Base-by-base conservation (phyloP, 2,888 invertebrate genomes). In the Chaetogeoica ovagalla region DNA sequence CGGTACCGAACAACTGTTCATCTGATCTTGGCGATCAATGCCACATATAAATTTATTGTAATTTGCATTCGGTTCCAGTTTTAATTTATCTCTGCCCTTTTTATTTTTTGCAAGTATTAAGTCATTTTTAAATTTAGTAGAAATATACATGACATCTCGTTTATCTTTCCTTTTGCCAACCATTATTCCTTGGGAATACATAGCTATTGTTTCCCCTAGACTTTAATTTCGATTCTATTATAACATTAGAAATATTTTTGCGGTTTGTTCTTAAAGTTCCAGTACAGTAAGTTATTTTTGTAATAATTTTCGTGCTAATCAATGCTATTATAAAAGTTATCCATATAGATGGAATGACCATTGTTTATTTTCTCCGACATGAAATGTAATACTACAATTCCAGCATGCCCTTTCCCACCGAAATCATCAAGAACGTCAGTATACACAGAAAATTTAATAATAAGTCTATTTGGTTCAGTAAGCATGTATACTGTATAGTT, bases 21-120 rank as follows among this genome's bases (percentile, higher is more conserved):
- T n/a, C n/a, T n/a, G n/a, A n/a, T n/a, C n/a, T n/a, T n/a, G n/a
- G n/a, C n/a, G n/a, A n/a, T n/a, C n/a, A n/a, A n/a, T n/a, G n/a
- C n/a, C n/a, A n/a, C n/a, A n/a, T n/a, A n/a, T n/a, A n/a, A n/a
- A n/a, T n/a, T n/a, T n/a, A n/a, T n/a, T n/a, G n/a, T n/a, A n/a
- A n/a, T n/a, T n/a, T n/a, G n/a, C n/a, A n/a, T n/a, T n/a, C n/a
- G n/a, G n/a, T n/a, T n/a, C n/a, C n/a, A n/a, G n/a, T n/a, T n/a
- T 77, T 17, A 69, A 72, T 63, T 37, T 82, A 82, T 82, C 83
- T 83, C 72, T 19, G 7, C 66, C 66, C 11, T 21, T 48, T 48
- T 48, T 48, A 23, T 66, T 66, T 48, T n/a, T 48, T 21, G 48
- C 4, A 48, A 21, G 13, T 48, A 66, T 15, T 6, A 66, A 21